Evolutionary conservation across 2,797 vertebrate species (phyloP).

Genomic region (Erethizon dorsatum): DNA sequence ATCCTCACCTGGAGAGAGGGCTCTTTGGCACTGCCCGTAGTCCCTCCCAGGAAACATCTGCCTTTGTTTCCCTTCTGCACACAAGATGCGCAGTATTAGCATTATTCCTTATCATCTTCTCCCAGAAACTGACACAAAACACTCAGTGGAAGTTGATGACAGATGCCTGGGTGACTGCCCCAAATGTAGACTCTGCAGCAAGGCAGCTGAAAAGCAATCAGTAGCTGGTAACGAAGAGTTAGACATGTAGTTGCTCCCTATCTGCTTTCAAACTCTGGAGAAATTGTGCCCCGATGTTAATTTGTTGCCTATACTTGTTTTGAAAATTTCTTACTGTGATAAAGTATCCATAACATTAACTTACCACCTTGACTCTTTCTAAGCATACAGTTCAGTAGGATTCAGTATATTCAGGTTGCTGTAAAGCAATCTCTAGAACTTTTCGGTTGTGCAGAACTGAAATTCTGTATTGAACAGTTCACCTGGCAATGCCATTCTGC

Average conservation of each 20-base stretch:
- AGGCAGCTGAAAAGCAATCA: not conserved
- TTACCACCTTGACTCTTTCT: not conserved
- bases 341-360: not conserved
- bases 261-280: not conserved
- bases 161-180: not conserved
- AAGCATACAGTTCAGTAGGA: not conserved
- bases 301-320: not conserved
- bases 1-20: not conserved
- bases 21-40: too few relatives aligned
- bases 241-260: not conserved
- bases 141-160: not conserved
- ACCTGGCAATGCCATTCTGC: not conserved
- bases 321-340: not conserved
- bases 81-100: not conserved
- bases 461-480: not conserved
- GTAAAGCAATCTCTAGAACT: not conserved
- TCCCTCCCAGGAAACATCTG: not conserved
- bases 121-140: not conserved
- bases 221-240: not conserved
- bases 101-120: not conserved
- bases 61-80: conserved; percentile 32
- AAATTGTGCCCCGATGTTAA: not conserved
- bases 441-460: not conserved
- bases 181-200: not conserved
- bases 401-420: not conserved